A percentile compares a stretch with the other conserved stretches of the same genome.
phyloP scores from a whole-genome alignment of 2,888 invertebrate genomes.

The Nematopogon swammerdamellus region DNA sequence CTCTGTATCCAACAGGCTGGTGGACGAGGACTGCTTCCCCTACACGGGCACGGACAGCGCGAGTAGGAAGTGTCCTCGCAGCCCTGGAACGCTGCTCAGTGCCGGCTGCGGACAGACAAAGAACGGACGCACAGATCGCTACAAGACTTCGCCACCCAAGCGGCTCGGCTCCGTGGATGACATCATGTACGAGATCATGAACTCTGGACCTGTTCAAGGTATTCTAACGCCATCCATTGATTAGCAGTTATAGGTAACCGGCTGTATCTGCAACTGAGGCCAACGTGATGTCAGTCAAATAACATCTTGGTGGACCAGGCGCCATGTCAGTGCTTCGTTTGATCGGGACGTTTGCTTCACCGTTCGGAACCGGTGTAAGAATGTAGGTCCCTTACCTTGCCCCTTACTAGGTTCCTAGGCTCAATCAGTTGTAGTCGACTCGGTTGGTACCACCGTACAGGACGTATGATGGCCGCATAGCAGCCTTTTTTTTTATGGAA shows the following conservation, averaged over 20 bases:
- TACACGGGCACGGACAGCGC: slow-evolving; percentile 61
- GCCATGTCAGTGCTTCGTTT: too few species aligned
- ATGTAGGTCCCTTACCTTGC: too few species aligned
- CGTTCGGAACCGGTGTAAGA: too few species aligned
- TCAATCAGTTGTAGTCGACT: too few species aligned
- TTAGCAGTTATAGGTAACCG: neutral
- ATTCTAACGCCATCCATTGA: slow-evolving; percentile 16
- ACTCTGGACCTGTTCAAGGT: slow-evolving; percentile 93
- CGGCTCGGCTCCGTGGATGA: slow-evolving; percentile 72
- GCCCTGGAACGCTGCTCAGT: slow-evolving; percentile 29
- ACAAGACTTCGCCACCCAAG: slow-evolving; percentile 75
- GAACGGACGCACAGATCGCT: slow-evolving; percentile 56
- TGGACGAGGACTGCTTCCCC: slow-evolving; percentile 83
- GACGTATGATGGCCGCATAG: too few species aligned
- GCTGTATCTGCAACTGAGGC: too few species aligned
- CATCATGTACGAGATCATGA: slow-evolving; percentile 88
- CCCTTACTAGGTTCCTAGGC: too few species aligned
- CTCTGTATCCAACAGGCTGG: slow-evolving; percentile 65
- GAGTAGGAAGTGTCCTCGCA: slow-evolving; percentile 52
- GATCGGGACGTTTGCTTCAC: too few species aligned
- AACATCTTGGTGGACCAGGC: too few species aligned
- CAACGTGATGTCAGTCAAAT: too few species aligned
- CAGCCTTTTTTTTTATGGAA: too few species aligned
- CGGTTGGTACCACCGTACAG: too few species aligned
- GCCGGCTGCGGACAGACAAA: slow-evolving; percentile 57